Conservation (phyloP, 2,888 invertebrate genomes). For the Calephelis perditalis region DNA sequence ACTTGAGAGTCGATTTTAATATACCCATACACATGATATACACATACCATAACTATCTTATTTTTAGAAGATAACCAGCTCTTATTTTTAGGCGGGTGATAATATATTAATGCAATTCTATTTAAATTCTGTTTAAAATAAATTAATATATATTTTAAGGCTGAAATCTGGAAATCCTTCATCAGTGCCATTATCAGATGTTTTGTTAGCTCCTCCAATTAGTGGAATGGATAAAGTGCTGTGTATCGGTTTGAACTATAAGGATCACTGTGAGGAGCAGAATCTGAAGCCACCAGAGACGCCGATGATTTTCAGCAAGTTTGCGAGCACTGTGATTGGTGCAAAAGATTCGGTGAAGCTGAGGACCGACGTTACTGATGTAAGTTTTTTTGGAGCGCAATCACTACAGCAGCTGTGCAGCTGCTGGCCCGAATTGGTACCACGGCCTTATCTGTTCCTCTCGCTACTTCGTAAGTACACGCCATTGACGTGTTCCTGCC, state of each 20-base stretch:
- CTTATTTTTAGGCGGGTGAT: too few species aligned
- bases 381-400: constrained; percentile 29
- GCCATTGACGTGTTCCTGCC: too few species aligned
- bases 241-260: constrained; percentile 91
- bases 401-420: too few species aligned
- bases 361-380: constrained; percentile 52
- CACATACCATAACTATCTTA: too few species aligned
- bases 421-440: too few species aligned
- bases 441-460: too few species aligned
- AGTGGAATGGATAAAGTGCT: constrained; percentile 89
- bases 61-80: too few species aligned
- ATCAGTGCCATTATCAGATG: constrained; percentile 60
- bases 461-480: too few species aligned
- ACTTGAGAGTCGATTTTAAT: too few species aligned
- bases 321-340: constrained; percentile 87
- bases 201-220: constrained; percentile 84
- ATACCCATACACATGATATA: too few species aligned
- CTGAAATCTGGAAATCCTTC: constrained; percentile 30
- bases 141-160: constrained; percentile 15
- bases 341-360: constrained; percentile 81
- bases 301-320: constrained; percentile 94
- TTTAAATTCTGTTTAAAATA: not conserved
- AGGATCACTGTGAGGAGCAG: constrained; percentile 91
- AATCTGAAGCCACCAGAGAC: constrained; percentile 83
- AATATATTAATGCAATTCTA: too few species aligned